Base-by-base conservation (phyloP, 2,113 vertebrate species). In the Entomyzon cyanotis region DNA sequence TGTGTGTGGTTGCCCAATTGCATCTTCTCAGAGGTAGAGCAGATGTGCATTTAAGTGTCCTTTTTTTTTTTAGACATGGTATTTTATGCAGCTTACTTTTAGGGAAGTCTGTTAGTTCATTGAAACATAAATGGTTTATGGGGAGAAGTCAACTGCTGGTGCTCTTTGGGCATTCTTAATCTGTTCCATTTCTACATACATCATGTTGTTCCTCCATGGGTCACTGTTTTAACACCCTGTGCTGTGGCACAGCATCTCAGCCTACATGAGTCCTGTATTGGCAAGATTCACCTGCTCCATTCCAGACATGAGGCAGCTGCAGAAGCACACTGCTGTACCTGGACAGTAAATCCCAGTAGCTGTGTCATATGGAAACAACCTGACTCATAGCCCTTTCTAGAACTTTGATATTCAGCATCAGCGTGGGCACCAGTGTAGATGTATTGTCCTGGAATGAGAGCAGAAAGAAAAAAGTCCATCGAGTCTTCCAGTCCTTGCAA, bases 171-270 rank as follows among this genome's bases (percentile, higher is more conserved):
- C 49, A n/a, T 65, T 65, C 28, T 50, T 52, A 24, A 20, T 27
- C 50, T 67, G 41, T 39, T 65, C 15, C 4, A 0, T 69, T 76
- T 35, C 46, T 73, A 0, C 28, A 7, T 14, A 2, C 2, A 1
- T 7, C 17, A 31, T 52, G 41, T 1, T 81, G 42, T 33, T 42
- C 37, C 39, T 59, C 42, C 1, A 0, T 13, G 39, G 35, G 23
- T 24, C 65, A 25, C 42, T 5, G 7, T 53, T 79, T 39, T 37
- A 16, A 25, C 7, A 7, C 35, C 20, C 9, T 39, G 1, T 31
- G 14, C 68, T 49, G 9, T 74, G 64, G 31, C 89, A 88, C 23
- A 73, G 49, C 84, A 58, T 12, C 44, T 65, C 28, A 14, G 39
- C 33, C 49, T 85, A 2, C 59, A 55, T 17, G n/a, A 50, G 39